These are phyloP conservation scores for Antitype chi DNA, from an alignment of 2,888 invertebrate genomes.

Conservation along the genomic window DNA sequence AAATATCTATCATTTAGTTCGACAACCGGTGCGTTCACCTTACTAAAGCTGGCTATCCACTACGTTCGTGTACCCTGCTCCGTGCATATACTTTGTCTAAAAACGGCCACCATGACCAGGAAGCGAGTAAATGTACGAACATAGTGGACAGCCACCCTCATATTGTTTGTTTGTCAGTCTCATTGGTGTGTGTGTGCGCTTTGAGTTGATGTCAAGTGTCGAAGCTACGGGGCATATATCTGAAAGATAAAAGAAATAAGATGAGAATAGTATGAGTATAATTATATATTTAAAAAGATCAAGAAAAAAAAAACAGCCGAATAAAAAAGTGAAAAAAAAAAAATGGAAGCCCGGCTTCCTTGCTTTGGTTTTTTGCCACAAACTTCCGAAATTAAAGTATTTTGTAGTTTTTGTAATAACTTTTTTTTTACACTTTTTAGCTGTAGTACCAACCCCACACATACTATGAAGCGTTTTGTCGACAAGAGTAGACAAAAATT, in stretches of 20 bases:
- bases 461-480: too few species aligned
- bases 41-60: slow-evolving; percentile 14
- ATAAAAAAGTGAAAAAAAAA: too few species aligned
- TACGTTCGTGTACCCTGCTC: neutral
- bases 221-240: slow-evolving; percentile 86
- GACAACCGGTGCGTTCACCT: slow-evolving; percentile 5
- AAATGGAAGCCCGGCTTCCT: too few species aligned
- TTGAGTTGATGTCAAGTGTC: slow-evolving; percentile 80
- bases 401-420: too few species aligned
- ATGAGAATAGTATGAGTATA: neutral
- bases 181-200: slow-evolving; percentile 13
- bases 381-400: too few species aligned
- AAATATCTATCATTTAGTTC: neutral
- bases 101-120: slow-evolving; percentile 40
- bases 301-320: too few species aligned
- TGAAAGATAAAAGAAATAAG: slow-evolving; percentile 61
- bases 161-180: slow-evolving; percentile 48
- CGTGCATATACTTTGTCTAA: neutral
- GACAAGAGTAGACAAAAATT: too few species aligned
- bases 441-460: too few species aligned
- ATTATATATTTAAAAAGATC: neutral
- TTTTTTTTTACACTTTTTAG: too few species aligned
- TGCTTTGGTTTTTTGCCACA: too few species aligned
- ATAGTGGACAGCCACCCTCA: slow-evolving; percentile 35
- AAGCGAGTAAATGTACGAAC: slow-evolving; percentile 18